Conservation (phyloP, 2,797 vertebrate genomes). For the Cuniculus paca region DNA sequence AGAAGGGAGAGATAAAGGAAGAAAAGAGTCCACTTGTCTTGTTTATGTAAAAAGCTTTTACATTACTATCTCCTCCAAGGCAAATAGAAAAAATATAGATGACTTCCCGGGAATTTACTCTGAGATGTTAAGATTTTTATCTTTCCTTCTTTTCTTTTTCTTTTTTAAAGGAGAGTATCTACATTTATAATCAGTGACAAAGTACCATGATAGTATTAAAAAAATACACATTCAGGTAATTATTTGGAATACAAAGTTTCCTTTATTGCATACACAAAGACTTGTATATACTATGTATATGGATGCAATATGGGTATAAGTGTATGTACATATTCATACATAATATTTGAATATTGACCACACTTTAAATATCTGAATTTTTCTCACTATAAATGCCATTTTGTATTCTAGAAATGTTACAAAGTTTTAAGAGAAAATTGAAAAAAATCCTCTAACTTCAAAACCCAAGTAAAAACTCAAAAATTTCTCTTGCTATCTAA, state of each 20-base stretch:
- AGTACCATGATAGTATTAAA: background rate
- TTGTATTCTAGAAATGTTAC: background rate
- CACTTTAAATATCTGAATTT: background rate
- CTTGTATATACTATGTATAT: background rate
- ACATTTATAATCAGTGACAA: conserved; percentile 18
- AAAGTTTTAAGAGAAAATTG: background rate
- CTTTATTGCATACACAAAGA: background rate
- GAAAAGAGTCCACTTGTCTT: conserved; percentile 40
- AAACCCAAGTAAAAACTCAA: conserved; percentile 6
- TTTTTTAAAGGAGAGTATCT: background rate
- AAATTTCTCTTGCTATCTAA: background rate
- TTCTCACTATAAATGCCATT: background rate
- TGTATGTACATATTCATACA: background rate
- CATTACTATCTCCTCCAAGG: background rate
- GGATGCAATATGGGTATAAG: background rate
- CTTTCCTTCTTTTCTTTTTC: background rate
- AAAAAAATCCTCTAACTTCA: background rate
- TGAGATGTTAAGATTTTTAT: background rate
- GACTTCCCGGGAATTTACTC: conserved; percentile 20
- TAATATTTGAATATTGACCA: background rate
- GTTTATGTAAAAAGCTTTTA: conserved; percentile 75
- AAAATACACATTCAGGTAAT: background rate
- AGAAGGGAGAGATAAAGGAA: background rate
- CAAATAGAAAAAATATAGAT: conserved; percentile 66
- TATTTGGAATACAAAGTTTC: conserved; percentile 5